Percentiles rank a stretch among this genome's conserved stretches.
Conservation (phyloP, 1,140 invertebrate genomes). For the Caenorhabditis remanei region DNA sequence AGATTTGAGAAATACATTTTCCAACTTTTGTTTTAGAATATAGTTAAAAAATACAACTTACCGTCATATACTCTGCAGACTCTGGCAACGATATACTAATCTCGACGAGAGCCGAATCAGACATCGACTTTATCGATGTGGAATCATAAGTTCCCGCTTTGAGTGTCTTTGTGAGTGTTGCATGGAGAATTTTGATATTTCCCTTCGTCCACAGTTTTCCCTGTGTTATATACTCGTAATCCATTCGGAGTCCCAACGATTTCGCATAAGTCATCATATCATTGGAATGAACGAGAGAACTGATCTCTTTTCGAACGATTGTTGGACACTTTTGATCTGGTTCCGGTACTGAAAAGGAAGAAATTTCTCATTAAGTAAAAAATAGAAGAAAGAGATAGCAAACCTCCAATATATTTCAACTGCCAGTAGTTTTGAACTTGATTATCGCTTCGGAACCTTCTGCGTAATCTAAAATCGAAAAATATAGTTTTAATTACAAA, state of each 20-base stretch:
- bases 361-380: slow-evolving; percentile 1
- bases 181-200: slow-evolving; percentile 63
- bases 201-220: slow-evolving; percentile 62
- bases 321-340: slow-evolving; percentile 64
- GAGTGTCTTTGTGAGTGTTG: slow-evolving; percentile 33
- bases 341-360: slow-evolving; percentile 63
- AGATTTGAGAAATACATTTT: no score
- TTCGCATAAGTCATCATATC: slow-evolving; percentile 69
- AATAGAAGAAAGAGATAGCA: background rate
- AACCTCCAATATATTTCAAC: slow-evolving; percentile 58
- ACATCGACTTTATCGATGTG: slow-evolving; percentile 54
- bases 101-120: slow-evolving; percentile 61
- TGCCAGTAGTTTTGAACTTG: slow-evolving; percentile 60
- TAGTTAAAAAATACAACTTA: slow-evolving; percentile 5
- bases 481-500: background rate
- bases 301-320: slow-evolving; percentile 65
- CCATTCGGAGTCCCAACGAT: slow-evolving; percentile 65
- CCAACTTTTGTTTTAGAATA: no score
- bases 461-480: slow-evolving; percentile 60
- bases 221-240: slow-evolving; percentile 65
- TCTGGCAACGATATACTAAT: slow-evolving; percentile 63
- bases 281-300: slow-evolving; percentile 48
- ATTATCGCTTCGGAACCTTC: slow-evolving; percentile 53
- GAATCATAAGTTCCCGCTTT: slow-evolving; percentile 56
- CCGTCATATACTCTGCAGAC: slow-evolving; percentile 59